Evolutionary conservation across 2,888 invertebrate genomes (phyloP), one percentile per base, ranked within the genome.

Genomic region (Tetramorium bicarinatum): DNA sequence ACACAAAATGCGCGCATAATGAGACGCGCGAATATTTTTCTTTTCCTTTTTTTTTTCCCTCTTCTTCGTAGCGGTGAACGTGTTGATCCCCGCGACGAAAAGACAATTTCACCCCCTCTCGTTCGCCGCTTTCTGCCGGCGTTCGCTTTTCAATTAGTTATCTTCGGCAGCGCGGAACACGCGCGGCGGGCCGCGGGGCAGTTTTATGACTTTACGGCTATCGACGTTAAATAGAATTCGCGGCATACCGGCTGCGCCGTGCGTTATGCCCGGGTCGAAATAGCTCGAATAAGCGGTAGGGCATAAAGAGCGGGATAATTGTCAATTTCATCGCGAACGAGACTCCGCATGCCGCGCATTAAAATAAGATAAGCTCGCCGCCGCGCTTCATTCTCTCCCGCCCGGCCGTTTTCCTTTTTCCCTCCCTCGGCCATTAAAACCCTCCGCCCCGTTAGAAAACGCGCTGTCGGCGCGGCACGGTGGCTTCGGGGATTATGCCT

Each of bases 181-280:
- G 64, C 54, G 52, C 66, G 21, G 64, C 49, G 69, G 29, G 15
- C 21, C 29, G 74, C 18, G 25, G 49, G 25, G 47, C 49, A 66
- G 34, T 85, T 85, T 85, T 83, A 84, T 34, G 82, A 64, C 84
- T 82, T 84, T 82, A 85, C 61, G 80, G 56, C 67, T 82, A 80
- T 80, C 75, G 75, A 61, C 75, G 41, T 85, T 80, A 85, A 83
- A 80, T 72, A 64, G 56, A 59, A 67, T 64, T 72, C 76, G 71
- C 29, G 56, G 59, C 66, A 82, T 82, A 67, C 74, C 81, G 25
- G 52, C 29, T 41, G 15, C 54, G 54, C 44, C 52, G 62, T 38
- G 67, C 56, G 41, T 54, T 64, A 77, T 38, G 29, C 76, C 34
- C 62, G 4, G 75, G n/a, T 79, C 75, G 62, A 86, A 75, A 82